phyloP scores from a whole-genome alignment of 2,888 invertebrate species.

The Caenorhabditis wallacei region DNA sequence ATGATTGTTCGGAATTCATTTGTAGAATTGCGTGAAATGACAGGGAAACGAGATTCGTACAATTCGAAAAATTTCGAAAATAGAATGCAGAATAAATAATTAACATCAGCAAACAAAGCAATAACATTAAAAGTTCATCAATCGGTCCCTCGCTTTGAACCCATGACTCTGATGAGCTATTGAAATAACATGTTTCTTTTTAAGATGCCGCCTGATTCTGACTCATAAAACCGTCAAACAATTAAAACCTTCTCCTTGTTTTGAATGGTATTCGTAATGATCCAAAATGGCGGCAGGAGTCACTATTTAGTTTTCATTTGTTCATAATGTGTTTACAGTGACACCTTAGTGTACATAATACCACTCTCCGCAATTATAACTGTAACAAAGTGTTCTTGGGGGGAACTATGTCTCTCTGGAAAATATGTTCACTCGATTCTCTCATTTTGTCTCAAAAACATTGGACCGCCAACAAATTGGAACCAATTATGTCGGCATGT shows the following conservation, averaged over 20 bases:
- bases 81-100: neutral
- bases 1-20: neutral
- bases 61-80: neutral
- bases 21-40: neutral
- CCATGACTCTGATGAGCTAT: neutral
- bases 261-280: neutral
- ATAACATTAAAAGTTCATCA: too few relatives aligned
- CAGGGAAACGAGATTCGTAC: neutral
- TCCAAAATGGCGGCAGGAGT: conserved; percentile 15
- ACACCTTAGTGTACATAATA: conserved; percentile 36
- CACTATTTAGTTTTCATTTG: conserved; percentile 8
- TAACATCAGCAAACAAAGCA: too few relatives aligned
- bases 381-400: neutral
- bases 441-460: neutral
- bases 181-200: neutral
- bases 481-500: conserved; percentile 44
- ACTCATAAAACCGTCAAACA: conserved; percentile 16
- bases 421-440: neutral
- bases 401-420: too few relatives aligned
- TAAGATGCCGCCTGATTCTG: conserved; percentile 16
- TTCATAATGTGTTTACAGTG: conserved; percentile 39
- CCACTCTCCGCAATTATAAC: neutral
- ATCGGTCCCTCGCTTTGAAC: neutral
- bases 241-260: neutral
- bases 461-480: conserved; percentile 24